Evolutionary conservation across 1,140 invertebrate genomes (phyloP).

Genomic region (Lysiphlebus fabarum): DNA sequence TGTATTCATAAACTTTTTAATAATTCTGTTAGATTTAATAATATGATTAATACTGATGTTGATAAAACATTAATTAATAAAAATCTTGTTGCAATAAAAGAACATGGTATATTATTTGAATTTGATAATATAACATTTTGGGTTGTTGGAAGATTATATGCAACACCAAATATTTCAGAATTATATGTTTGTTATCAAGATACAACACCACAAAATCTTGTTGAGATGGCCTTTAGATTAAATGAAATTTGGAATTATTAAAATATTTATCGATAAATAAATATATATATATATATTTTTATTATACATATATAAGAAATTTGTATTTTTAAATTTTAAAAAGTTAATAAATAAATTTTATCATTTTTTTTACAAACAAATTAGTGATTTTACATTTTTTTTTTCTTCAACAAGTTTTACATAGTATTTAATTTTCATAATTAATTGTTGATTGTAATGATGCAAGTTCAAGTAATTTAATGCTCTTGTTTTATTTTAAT

Average conservation of each 20-base stretch:
- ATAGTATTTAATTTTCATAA: too few relatives aligned
- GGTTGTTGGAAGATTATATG: slow-evolving; percentile 65
- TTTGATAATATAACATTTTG: slow-evolving; percentile 50
- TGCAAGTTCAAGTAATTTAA: too few relatives aligned
- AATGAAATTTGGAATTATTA: slow-evolving; percentile 30
- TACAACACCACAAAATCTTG: slow-evolving; percentile 72
- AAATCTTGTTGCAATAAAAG: slow-evolving; percentile 73
- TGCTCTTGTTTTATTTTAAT: too few relatives aligned
- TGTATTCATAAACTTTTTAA: slow-evolving; percentile 68
- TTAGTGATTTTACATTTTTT: too few relatives aligned
- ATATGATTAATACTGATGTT: slow-evolving; percentile 58
- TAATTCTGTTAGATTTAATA: slow-evolving; percentile 65
- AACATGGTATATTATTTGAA: slow-evolving; percentile 67
- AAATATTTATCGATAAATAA: too few relatives aligned
- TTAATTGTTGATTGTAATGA: too few relatives aligned
- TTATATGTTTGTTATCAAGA: slow-evolving; percentile 79
- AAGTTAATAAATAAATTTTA: too few relatives aligned
- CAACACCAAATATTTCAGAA: slow-evolving; percentile 68
- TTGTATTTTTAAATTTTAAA: too few relatives aligned
- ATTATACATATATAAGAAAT: too few relatives aligned
- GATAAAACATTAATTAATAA: slow-evolving; percentile 63
- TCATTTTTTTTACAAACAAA: too few relatives aligned
- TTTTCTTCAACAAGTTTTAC: too few relatives aligned
- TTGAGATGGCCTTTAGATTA: slow-evolving; percentile 76
- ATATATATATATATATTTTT: too few relatives aligned